Base-by-base conservation (phyloP, 2,113 vertebrate genomes). In the Stercorarius parasiticus region DNA sequence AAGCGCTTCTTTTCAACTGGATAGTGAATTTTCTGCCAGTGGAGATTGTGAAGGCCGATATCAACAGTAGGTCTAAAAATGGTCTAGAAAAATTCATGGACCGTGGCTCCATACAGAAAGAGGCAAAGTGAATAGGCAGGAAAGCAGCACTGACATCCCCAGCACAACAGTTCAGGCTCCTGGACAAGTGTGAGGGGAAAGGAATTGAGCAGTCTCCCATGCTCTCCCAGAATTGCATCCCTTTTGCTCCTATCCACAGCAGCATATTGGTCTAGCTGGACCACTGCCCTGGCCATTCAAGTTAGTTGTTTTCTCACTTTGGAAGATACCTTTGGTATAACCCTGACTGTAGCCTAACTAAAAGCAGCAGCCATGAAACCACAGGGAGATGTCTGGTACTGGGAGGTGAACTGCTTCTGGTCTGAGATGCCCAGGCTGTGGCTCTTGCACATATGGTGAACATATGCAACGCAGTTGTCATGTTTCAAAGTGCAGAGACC, bases 381-480 rank as follows among this genome's bases (percentile, higher is more conserved):
- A 30, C 3, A 2, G 1, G 34, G 21, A 71, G 30, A 13, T 10
- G 10, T 6, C 27, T 79, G 36, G 21, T 4, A 27, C 20, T 4
- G 19, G 7, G 8, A 82, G 20, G 7, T 8, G 50, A 85, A 2
- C 20, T 40, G 9, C 30, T 61, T 12, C 36, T 34, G 11, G 61
- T 32, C 32, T 52, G 59, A 62, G 53, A n/a, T 20, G 23, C 1
- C 43, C 23, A 50, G 38, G 16, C 59, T 32, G 5, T 30, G 34
- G 13, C 4, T 62, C 13, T 49, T 25, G n/a, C 15, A 32, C 20
- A 1, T 1, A 4, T 2, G 13, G 26, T 15, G 38, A 9, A 11
- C 2, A 6, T 52, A 10, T 9, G 5, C 14, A 73, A 8, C 10
- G 78, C 1, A 1, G 21, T 12, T 47, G 26, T 45, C 27, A 1